phyloP scores from a whole-genome alignment of 2,888 invertebrate species.

The Trichogramma evanescens region DNA sequence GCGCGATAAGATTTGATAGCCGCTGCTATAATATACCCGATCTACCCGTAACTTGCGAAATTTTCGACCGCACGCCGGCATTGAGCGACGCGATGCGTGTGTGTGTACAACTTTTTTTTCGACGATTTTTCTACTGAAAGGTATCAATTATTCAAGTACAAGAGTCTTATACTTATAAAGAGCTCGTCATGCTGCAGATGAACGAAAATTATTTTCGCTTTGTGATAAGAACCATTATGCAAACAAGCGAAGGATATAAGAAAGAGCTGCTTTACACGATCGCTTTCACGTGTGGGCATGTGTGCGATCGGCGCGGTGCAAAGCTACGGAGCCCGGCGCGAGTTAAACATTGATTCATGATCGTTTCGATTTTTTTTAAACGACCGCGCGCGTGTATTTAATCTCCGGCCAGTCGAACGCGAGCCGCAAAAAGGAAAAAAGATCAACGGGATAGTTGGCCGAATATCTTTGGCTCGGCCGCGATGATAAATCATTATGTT shows the following conservation, averaged over 20 bases:
- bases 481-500: too few relatives aligned
- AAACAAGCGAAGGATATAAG: neutral
- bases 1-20: neutral
- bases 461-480: too few relatives aligned
- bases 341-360: too few relatives aligned
- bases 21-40: neutral
- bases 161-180: neutral
- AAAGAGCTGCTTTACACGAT: neutral
- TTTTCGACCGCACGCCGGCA: neutral
- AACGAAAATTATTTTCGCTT: neutral
- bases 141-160: slow-evolving; percentile 1
- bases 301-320: too few relatives aligned
- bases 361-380: too few relatives aligned
- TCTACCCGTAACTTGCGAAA: neutral
- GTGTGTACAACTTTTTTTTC: neutral
- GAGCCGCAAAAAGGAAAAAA: too few relatives aligned
- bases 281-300: neutral
- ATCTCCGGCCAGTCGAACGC: too few relatives aligned
- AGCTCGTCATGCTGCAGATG: neutral
- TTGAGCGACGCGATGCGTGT: neutral
- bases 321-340: too few relatives aligned
- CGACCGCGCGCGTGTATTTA: too few relatives aligned
- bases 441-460: too few relatives aligned
- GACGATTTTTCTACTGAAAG: slow-evolving; percentile 1
- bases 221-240: neutral